Conservation (phyloP, 1,140 invertebrate genomes). For the Saccostrea echinata region DNA sequence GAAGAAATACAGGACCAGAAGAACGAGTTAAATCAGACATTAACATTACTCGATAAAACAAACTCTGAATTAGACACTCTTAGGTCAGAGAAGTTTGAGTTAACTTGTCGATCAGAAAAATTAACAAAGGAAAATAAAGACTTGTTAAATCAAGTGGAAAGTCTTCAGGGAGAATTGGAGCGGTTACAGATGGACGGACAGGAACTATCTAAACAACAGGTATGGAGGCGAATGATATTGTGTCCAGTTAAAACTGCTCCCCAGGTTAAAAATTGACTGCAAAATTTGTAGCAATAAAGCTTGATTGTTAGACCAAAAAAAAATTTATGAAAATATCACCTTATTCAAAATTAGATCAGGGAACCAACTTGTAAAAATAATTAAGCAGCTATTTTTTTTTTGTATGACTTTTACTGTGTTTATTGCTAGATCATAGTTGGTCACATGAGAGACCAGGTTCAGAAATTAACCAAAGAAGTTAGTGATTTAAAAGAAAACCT, state of each 20-base stretch:
- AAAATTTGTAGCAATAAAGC: no score
- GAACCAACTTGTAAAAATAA: no score
- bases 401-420: neutral
- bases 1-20: conserved; percentile 58
- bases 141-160: conserved; percentile 66
- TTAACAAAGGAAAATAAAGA: conserved; percentile 72
- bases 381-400: neutral
- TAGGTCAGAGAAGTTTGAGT: conserved; percentile 61
- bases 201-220: conserved; percentile 71
- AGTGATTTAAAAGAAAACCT: conserved; percentile 59
- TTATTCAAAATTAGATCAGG: no score
- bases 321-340: no score
- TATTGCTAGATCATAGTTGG: neutral
- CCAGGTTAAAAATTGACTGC: no score
- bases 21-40: conserved; percentile 59
- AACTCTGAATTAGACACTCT: conserved; percentile 59
- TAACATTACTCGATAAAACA: conserved; percentile 61
- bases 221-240: conserved; percentile 30
- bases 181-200: conserved; percentile 60
- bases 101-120: conserved; percentile 62
- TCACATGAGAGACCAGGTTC: conserved; percentile 71
- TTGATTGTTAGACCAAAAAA: no score
- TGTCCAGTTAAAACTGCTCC: neutral
- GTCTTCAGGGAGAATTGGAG: conserved; percentile 59
- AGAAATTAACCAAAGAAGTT: conserved; percentile 68